These are phyloP conservation scores for Cephus rjabovi DNA, from an alignment of 2,888 invertebrate genomes.

Conservation along the genomic window DNA sequence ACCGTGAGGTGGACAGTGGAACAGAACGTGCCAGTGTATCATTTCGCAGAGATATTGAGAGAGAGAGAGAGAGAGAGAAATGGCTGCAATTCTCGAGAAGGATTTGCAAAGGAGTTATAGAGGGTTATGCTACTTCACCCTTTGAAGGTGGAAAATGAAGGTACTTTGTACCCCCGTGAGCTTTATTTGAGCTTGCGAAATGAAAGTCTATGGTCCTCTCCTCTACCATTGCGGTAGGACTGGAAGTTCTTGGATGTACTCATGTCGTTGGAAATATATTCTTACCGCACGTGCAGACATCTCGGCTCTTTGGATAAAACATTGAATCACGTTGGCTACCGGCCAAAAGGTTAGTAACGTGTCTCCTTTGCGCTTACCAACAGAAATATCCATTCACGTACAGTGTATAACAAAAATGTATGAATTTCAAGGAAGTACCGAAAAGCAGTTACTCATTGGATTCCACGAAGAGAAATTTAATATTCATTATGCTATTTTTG, in stretches of 20 bases:
- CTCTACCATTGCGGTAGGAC: neutral
- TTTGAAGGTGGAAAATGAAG: neutral
- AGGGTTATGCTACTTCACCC: neutral
- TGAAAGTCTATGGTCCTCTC: neutral
- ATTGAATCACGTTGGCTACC: slow-evolving; percentile 46
- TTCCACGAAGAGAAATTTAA: neutral
- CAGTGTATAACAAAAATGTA: neutral
- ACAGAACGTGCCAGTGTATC: neutral
- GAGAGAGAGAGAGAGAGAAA: neutral
- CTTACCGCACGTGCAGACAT: neutral
- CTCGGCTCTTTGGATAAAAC: slow-evolving; percentile 29
- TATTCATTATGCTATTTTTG: neutral
- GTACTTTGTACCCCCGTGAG: neutral
- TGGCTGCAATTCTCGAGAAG: neutral
- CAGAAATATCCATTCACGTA: slow-evolving; percentile 41
- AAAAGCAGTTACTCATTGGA: neutral
- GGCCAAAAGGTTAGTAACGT: slow-evolving; percentile 42
- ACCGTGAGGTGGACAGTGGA: neutral
- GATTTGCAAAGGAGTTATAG: neutral
- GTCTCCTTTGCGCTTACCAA: slow-evolving; percentile 33
- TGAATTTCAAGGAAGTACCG: neutral
- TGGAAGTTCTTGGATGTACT: neutral
- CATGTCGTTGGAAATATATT: neutral
- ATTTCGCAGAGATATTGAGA: neutral
- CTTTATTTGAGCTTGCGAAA: neutral